Evolutionary conservation across 2,888 invertebrate species (phyloP).

Genomic region (Ellobium chinense): DNA sequence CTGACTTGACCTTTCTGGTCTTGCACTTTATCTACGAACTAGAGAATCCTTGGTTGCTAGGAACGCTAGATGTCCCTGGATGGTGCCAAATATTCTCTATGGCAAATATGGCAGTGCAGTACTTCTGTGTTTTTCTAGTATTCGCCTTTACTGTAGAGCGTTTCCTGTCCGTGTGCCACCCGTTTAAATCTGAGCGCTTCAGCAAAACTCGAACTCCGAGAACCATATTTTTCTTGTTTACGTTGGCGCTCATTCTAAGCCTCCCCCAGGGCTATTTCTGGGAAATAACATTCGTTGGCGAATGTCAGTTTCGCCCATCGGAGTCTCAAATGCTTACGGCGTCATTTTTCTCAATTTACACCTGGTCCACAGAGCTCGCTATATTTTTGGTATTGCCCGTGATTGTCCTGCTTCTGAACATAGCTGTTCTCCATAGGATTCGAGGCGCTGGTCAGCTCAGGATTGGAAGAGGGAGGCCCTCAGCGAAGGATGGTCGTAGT

Average conservation of each 20-base stretch:
- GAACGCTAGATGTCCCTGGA: conserved; percentile 58
- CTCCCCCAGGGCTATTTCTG: conserved; percentile 74
- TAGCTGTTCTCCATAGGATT: conserved; percentile 60
- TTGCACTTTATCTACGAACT: conserved; percentile 75
- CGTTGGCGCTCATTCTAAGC: conserved; percentile 58
- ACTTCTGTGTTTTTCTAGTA: conserved; percentile 74
- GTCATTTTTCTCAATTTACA: conserved; percentile 62
- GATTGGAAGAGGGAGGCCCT: conserved; percentile 22
- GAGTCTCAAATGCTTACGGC: conserved; percentile 44
- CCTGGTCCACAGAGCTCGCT: conserved; percentile 65
- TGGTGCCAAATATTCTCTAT: conserved; percentile 73
- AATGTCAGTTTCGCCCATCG: conserved; percentile 47
- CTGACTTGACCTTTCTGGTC: conserved; percentile 70
- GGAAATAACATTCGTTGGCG: conserved; percentile 59
- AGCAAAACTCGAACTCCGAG: conserved; percentile 69
- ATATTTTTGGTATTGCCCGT: conserved; percentile 67
- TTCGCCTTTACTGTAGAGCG: conserved; percentile 76
- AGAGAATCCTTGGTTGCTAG: conserved; percentile 71
- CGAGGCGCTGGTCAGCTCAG: conserved; percentile 45
- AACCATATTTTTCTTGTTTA: conserved; percentile 63
- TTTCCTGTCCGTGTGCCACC: conserved; percentile 71
- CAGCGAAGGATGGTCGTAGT: neutral
- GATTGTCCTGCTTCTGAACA: conserved; percentile 64
- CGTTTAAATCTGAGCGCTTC: conserved; percentile 71
- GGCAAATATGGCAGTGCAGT: conserved; percentile 72